Evolutionary conservation across 1,140 invertebrate species (phyloP), one percentile per base, ranked within the genome.

Genomic region (Calliphora vicina): DNA sequence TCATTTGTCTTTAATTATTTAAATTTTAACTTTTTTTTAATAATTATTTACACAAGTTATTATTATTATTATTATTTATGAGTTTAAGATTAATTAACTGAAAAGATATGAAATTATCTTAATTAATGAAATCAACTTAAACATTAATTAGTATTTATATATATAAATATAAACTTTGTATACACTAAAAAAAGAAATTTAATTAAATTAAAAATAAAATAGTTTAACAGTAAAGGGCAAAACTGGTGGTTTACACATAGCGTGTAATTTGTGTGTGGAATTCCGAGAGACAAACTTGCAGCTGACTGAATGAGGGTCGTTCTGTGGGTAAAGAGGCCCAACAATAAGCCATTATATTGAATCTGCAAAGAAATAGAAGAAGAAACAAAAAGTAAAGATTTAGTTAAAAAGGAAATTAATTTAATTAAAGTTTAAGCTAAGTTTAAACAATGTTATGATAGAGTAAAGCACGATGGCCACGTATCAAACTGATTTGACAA

Each of bases 311-410:
- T 78, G 96, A 97, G 42, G 97, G 97, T 84, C 97, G 93, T 86
- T 98, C 97, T 86, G 96, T 95, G 5, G 96, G 94, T 85, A 94
- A 94, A 92, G 96, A 95, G 1, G 96, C 96, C 97, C 97, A 98
- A 89, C 97, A 98, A 90, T 96, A 97, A 9, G 96, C 96, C 96
- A 98, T 98, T 84, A 97, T 95, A 15, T 96, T 95, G 91, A 97
- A 98, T 88, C 96, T 97, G 71, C 10, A 20, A 61, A n/a, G 87
- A 27, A 13, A 25, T 76, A 20, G 42, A 23, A 43, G n/a, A 42
- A 17, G 26, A 57, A 1, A 12, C 13, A 78, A 67, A 61, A 43
- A 67, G 0, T n/a, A n/a, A n/a, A n/a, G 17, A 50, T 74, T 15
- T 74, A 10, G 26, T 74, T 82, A n/a, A 72, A 23, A 76, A 26